Base-by-base conservation (phyloP, 35 echinoderm and acorn worm genomes). In the Ophioderma brevispina region DNA sequence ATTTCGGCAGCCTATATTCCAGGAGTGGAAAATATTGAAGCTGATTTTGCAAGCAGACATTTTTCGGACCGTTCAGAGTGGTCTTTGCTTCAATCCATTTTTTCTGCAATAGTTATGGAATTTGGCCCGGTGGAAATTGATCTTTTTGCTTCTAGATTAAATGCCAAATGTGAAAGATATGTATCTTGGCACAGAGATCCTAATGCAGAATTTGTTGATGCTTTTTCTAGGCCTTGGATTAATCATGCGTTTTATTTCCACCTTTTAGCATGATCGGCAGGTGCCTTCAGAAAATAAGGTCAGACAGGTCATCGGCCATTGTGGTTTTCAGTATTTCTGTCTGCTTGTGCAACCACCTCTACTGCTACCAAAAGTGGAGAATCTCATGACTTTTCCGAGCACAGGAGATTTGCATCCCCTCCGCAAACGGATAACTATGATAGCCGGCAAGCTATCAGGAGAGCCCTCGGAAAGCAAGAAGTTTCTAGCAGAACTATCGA, bases 131-230 rank as follows among this genome's bases (percentile, higher is more conserved):
- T 52, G 21, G 21, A 52, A 11, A 52, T 52, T 21, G 46, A 52
- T 21, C 21, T 52, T 8, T 52, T 52, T 52, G 46, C 46, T 11
- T 52, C 46, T 11, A 52, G 46, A 52, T 52, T 52, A 52, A 52
- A 52, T 52, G 46, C 46, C 8, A 52, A 52, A 52, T 52, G 46
- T 21, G 21, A 8, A 0, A 13, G 0, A 77, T 94, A 85, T 39
- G 36, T 89, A 28, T 77, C 92, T 5, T 89, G 92, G 92, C 36
- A 84, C 18, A 80, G 88, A 35, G 93, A 94, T 19, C 88, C 87
- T 80, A 75, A 81, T 19, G 86, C 87, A 28, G 40, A 85, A 55
- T 23, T 21, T 59, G 76, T 90, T 38, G 76, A 94, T 86, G 87
- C 82, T 32, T 94, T 90, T 80, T 50, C 75, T 32, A 0, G 35